These are phyloP conservation scores for Catostomus latipinnis DNA, from an alignment of 2,797 vertebrate genomes.

Conservation along the genomic window DNA sequence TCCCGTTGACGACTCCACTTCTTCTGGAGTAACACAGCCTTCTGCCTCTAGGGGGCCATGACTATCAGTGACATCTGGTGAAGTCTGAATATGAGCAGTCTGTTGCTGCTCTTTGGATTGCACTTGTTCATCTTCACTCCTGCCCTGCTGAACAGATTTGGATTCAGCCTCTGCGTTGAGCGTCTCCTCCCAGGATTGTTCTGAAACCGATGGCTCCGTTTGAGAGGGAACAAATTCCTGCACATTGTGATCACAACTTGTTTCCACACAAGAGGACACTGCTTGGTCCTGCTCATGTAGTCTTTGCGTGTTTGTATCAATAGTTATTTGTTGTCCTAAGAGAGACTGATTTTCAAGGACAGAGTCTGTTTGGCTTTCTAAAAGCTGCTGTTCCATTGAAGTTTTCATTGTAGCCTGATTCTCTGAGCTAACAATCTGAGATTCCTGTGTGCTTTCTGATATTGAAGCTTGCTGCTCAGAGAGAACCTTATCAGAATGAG, in stretches of 20 bases:
- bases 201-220: neutral
- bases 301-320: neutral
- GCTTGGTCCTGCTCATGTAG: neutral
- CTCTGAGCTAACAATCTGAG: neutral
- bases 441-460: neutral
- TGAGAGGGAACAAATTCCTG: neutral
- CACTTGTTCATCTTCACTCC: neutral
- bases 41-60: neutral
- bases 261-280: neutral
- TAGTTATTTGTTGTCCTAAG: neutral
- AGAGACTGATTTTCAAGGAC: constrained; percentile 1
- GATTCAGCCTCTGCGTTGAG: neutral
- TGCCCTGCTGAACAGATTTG: too few relatives aligned
- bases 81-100: neutral
- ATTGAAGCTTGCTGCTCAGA: constrained; percentile 3
- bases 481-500: neutral
- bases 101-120: neutral
- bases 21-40: constrained; percentile 55
- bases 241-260: neutral
- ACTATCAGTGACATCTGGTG: neutral
- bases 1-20: constrained; percentile 56
- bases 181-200: neutral
- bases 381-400: too few relatives aligned
- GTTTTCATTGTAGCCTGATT: neutral
- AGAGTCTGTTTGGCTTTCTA: neutral